Evolutionary conservation across 2,113 vertebrate genomes (phyloP), one percentile per base, ranked within the genome.

Genomic region (Speoplatyrhinus poulsoni): DNA sequence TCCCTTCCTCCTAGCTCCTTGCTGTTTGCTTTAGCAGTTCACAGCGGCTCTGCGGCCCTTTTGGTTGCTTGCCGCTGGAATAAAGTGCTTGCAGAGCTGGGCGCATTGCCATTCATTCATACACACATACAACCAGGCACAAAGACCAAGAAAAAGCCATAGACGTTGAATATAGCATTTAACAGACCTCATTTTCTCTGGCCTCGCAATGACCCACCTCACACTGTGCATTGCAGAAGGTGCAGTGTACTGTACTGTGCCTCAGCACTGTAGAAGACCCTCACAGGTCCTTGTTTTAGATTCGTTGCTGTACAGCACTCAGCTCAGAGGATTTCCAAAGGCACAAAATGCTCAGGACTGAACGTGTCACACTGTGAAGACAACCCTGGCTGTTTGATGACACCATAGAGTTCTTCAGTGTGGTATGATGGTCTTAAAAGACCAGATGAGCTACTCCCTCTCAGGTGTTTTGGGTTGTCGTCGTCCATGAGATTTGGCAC

Each of bases 1-100:
- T 41, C 55, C 61, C 36, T 64, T 65, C 52, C 41, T 55, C 72
- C 63, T 70, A 17, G 33, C 50, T 70, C 16, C 54, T 4, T 9
- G 17, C 32, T 84, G 76, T 86, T 87, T 90, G 79, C 76, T 74
- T 58, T 81, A 59, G 65, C 66, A 85, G 84, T 84, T 83, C 75
- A 69, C 75, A 62, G 72, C 68, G 81, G 52, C 71, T 82, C 81
- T 46, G 63, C 26, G 62, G 70, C 72, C 64, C 59, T 61, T 66
- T 36, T 19, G 58, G 67, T 68, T 72, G 59, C 55, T 79, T 73
- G 74, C 79, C 73, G 63, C 57, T 76, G 69, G 65, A 85, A 81
- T 85, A 74, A 69, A 65, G 70, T 60, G 56, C 62, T 32, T 53
- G 60, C 58, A 73, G 76, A 65, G 50, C 33, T 50, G 36, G 60